A percentile compares a stretch with the other conserved stretches of the same genome.
Conservation (phyloP, 2,888 invertebrate genomes). For the Eilema griseolum region DNA sequence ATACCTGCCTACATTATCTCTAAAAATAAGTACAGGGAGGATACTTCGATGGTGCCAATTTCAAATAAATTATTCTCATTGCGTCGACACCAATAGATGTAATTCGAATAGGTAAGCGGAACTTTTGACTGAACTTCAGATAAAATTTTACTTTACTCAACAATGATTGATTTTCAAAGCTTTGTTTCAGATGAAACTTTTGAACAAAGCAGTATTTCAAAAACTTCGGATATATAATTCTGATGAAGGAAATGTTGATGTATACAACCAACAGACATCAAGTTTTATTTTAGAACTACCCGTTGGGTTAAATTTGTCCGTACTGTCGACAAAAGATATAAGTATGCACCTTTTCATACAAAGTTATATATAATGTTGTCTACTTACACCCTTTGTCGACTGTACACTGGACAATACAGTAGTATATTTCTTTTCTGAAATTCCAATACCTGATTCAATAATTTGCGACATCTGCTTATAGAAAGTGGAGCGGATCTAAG, state of each 20-base stretch:
- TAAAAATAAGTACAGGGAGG: not conserved
- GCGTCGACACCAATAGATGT: constrained; percentile 8
- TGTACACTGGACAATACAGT: not conserved
- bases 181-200: not conserved
- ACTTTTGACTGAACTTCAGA: constrained; percentile 19
- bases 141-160: constrained; percentile 27
- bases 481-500: constrained; percentile 58
- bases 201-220: not conserved
- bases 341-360: too few species aligned
- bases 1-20: not conserved
- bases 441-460: constrained; percentile 56
- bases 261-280: not conserved
- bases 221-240: not conserved
- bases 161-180: constrained; percentile 29
- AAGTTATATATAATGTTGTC: too few species aligned
- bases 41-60: constrained; percentile 22
- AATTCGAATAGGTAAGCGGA: constrained; percentile 24
- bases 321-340: too few species aligned
- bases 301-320: not conserved
- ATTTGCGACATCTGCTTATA: constrained; percentile 54
- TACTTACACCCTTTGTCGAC: too few species aligned
- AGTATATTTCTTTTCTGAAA: constrained; percentile 51
- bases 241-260: not conserved
- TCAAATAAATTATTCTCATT: constrained; percentile 28
- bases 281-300: not conserved